Evolutionary conservation across 2,797 vertebrate species (phyloP).

Genomic region (Gallinago solitaria): DNA sequence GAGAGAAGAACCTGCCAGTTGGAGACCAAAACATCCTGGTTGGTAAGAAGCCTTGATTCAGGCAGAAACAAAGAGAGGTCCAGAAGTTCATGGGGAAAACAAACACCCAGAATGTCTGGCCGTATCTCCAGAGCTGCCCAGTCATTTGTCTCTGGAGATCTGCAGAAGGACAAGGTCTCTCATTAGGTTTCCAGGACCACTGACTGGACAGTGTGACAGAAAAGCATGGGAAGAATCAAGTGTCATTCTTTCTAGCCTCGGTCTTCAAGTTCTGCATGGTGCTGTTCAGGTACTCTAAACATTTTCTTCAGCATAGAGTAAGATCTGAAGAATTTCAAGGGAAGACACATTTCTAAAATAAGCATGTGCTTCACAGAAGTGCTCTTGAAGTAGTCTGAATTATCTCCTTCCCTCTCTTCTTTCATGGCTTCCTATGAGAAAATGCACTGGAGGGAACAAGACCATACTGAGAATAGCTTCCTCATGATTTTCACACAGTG

Average conservation of each 20-base stretch:
- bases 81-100: neutral
- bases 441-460: neutral
- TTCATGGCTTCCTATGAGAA: neutral
- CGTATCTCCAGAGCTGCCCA: neutral
- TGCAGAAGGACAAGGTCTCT: neutral
- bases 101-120: neutral
- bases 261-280: neutral
- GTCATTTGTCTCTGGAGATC: neutral
- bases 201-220: rapidly evolving
- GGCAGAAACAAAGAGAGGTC: neutral
- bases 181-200: neutral
- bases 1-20: neutral
- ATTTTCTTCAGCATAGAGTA: neutral
- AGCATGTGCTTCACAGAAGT: neutral
- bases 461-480: neutral
- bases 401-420: neutral
- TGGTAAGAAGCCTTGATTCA: neutral
- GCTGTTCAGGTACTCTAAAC: neutral
- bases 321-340: neutral
- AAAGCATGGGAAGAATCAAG: neutral
- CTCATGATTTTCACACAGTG: neutral
- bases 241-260: neutral
- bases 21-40: neutral
- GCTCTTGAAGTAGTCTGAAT: neutral
- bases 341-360: neutral